Evolutionary conservation across 1,140 invertebrate species (phyloP).

Genomic region (Acyrthosiphon pisum): DNA sequence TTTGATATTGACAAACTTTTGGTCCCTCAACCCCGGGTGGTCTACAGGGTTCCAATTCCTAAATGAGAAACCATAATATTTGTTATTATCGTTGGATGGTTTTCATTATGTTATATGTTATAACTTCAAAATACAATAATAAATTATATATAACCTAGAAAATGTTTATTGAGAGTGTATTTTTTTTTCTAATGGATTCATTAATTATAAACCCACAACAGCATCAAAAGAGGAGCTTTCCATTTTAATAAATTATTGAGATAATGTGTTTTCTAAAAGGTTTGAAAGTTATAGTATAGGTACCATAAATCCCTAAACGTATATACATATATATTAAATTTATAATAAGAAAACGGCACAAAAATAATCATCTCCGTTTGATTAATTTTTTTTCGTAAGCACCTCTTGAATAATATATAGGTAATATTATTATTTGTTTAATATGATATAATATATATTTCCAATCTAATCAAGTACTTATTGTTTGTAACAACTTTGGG

Average conservation of each 20-base stretch:
- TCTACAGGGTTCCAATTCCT: neutral
- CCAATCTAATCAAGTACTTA: neutral
- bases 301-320: neutral
- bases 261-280: neutral
- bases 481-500: neutral
- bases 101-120: neutral
- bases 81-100: conserved; percentile 1
- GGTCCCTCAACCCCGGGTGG: neutral
- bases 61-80: conserved; percentile 46
- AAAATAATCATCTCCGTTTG: neutral
- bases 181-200: conserved; percentile 1
- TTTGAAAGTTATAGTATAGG: neutral
- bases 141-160: neutral
- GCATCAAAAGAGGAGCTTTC: neutral
- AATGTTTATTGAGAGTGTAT: neutral
- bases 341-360: neutral
- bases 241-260: neutral
- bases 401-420: neutral
- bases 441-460: neutral
- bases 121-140: neutral
- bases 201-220: neutral
- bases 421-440: neutral
- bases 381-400: neutral
- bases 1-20: conserved; percentile 51
- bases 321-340: neutral